phyloP scores from a whole-genome alignment of 1,140 invertebrate species.

The Trichonephila inaurata region DNA sequence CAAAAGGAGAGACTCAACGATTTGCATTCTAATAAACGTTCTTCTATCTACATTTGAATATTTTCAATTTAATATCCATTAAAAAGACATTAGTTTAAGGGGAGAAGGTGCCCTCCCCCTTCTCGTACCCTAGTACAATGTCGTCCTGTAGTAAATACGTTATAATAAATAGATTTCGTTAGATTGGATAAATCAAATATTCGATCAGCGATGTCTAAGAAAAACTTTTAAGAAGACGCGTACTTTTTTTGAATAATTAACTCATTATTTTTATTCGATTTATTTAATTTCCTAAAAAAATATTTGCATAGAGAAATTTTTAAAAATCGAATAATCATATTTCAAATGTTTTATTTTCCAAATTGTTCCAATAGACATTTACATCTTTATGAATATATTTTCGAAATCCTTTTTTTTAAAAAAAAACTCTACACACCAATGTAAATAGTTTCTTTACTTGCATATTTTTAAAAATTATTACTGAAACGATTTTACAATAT shows the following conservation, averaged over 20 bases:
- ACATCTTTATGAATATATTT: too few species aligned
- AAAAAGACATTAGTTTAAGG: conserved; percentile 54
- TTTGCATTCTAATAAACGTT: conserved; percentile 58
- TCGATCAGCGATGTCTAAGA: background rate
- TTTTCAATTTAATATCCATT: conserved; percentile 66
- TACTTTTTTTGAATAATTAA: background rate
- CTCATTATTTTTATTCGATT: background rate
- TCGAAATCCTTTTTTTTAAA: too few species aligned
- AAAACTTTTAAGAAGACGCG: background rate
- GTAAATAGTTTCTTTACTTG: too few species aligned
- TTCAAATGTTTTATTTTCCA: too few species aligned
- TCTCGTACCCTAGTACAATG: background rate
- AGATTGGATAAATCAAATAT: background rate
- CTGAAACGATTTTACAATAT: too few species aligned
- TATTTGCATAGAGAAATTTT: too few species aligned
- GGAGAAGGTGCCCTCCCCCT: background rate
- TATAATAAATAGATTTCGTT: background rate
- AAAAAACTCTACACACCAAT: too few species aligned
- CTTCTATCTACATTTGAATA: conserved; percentile 14
- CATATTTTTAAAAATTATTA: too few species aligned
- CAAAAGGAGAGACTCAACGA: background rate
- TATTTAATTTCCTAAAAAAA: background rate
- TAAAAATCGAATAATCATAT: too few species aligned
- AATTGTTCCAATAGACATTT: too few species aligned
- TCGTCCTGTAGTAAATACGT: background rate